Evolutionary conservation across 2,888 invertebrate species (phyloP), one percentile per base, ranked within the genome.

Genomic region (Sthenelais limicola): DNA sequence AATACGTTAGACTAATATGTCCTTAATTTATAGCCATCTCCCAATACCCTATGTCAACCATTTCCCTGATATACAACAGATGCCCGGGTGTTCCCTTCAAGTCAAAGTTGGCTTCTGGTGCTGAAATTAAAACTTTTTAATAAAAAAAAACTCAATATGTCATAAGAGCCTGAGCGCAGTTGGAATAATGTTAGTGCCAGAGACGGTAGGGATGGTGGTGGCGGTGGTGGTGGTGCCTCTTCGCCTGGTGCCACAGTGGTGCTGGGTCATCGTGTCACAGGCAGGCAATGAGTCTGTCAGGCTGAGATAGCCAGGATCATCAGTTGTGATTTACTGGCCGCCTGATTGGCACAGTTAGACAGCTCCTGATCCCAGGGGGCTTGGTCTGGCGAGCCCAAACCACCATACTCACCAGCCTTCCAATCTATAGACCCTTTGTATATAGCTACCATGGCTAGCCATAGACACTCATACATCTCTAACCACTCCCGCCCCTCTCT

Each of bases 281-380:
- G 21, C 30, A 28, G 30, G 32, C 56, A 56, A 56, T 56, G 56
- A 56, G 56, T 56, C 32, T 56, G 56, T 32, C 30, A 56, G 56
- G 33, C 56, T 32, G 28, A 30, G 56, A 56, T 56, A 56, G 56
- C 30, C 30, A 18, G 32, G 7, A 33, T 56, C 56, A 56, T 56
- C 56, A 56, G 32, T n/a, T 32, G 18, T 56, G 56, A 56, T 56
- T 56, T 56, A 56, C 56, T 32, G 56, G n/a, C 56, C 28, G 30
- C 30, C 56, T 56, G 56, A 56, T 56, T 56, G 56, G 56, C 56
- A 56, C 56, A 12, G 56, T 56, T 56, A 56, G 56, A 56, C 56
- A 56, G 56, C 52, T 24, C 21, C 56, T 12, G 56, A 43, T 43
- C 56, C 56, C 30, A n/a, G n/a, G n/a, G n/a, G n/a, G n/a, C n/a